Base-by-base conservation (phyloP, 2,797 vertebrate species). In the Schizothorax lantsangensis region DNA sequence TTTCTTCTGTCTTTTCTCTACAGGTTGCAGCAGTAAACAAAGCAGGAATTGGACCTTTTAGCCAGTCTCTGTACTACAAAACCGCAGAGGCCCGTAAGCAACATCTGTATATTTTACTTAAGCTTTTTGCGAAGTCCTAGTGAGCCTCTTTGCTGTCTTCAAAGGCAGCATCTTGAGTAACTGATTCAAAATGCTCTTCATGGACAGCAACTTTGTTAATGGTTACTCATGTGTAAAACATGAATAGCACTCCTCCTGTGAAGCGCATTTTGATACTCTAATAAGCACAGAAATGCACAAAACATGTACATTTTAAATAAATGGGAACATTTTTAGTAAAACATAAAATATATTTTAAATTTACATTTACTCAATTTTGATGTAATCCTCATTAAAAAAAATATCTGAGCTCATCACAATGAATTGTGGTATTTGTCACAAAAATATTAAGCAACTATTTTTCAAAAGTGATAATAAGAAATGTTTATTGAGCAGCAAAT, bases 31-130 rank as follows among this genome's bases (percentile, higher is more conserved):
- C 97, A 88, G 93, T 96, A 89, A 96, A 97, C 88, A 94, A 93
- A 79, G 96, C 94, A 91, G 97, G 97, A 88, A 86, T 93, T 59
- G 97, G 98, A 92, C 79, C 95, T n/a, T 98, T 97, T 92, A 99
- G 98, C 21, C 94, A 96, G 79, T 95, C 97, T 79, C 94, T 98
- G 87, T 97, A 97, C 90, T 97, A 97, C 91, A 98, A 99, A 93
- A 99, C 98, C 4, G 95, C 97, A 88, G 98, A 99, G 94, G 98
- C 98, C 90, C 95, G 98, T 99, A 96, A 94, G 88, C 38, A 74
- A 21, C 6, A 47, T 19, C 36, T 45, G 3, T 71, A 21, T 83
- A 52, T 52, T 71, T 11, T 4, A 43, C 36, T 40, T 38, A 40
- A 23, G n/a, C 84, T 38, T 33, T 79, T 45, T 49, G 45, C 3